phyloP scores from a whole-genome alignment of 2,113 vertebrate species.

The Ptilorrhoa leucosticta region DNA sequence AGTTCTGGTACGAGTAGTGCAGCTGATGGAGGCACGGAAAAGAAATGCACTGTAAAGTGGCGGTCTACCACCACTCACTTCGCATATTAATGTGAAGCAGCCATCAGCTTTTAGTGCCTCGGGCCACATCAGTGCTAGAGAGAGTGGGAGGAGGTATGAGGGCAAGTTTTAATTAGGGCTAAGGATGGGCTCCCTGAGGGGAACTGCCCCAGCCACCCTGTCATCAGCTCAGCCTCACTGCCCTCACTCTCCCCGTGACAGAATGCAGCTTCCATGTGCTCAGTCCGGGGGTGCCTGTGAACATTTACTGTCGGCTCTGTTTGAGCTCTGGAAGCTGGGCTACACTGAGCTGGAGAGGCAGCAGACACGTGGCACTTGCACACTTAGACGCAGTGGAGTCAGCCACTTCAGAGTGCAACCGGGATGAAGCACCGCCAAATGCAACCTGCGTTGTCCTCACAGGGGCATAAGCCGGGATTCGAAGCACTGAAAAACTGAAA shows the following conservation, averaged over 20 bases:
- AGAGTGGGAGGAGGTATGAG: neutral
- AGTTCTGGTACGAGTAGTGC: neutral
- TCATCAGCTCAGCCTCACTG: neutral
- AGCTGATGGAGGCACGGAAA: accelerated
- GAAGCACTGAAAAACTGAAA: neutral
- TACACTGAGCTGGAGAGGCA: neutral
- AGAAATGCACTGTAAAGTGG: accelerated
- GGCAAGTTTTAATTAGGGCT: neutral
- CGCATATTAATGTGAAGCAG: accelerated
- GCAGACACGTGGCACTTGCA: neutral
- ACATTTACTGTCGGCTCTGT: neutral
- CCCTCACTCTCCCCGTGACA: neutral
- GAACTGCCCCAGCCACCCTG: neutral
- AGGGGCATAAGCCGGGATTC: accelerated
- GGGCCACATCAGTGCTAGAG: neutral
- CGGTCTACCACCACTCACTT: neutral
- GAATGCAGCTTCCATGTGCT: accelerated
- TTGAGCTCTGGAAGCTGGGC: neutral
- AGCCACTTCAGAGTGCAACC: accelerated
- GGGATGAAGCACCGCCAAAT: accelerated
- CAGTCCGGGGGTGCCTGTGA: neutral
- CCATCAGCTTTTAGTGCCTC: neutral
- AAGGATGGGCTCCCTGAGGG: neutral
- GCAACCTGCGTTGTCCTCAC: accelerated
- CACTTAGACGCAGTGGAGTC: neutral